phyloP scores from a whole-genome alignment of 2,113 vertebrate species.

The Anolis sagrei region DNA sequence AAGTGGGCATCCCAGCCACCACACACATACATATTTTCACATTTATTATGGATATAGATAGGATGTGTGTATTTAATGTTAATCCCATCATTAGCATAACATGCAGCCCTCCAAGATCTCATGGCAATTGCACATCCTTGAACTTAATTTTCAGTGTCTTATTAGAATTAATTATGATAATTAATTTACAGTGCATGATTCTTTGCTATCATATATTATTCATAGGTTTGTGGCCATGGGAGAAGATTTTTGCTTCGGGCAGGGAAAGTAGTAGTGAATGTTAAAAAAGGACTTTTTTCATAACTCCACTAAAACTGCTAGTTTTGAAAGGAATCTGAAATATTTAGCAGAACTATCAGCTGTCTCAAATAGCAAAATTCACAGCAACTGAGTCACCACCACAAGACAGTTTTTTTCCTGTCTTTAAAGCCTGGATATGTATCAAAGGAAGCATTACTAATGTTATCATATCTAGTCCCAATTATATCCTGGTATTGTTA shows the following conservation, averaged over 20 bases:
- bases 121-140: no score
- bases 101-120: no score
- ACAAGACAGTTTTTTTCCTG: not conserved
- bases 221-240: not conserved
- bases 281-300: not conserved
- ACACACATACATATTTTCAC: no score
- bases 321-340: not conserved
- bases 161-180: not conserved
- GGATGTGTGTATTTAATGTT: no score
- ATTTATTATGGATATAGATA: no score
- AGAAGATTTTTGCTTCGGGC: not conserved
- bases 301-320: not conserved
- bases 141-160: not conserved
- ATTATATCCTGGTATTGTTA: not conserved
- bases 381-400: not conserved
- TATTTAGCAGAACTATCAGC: not conserved
- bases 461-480: no score
- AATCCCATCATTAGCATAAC: no score
- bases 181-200: not conserved
- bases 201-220: not conserved
- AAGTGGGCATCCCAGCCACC: no score
- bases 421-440: not conserved
- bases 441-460: not conserved
- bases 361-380: not conserved
- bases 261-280: not conserved